phyloP scores from a whole-genome alignment of 1,140 invertebrate species.

The Caenorhabditis inopinata region DNA sequence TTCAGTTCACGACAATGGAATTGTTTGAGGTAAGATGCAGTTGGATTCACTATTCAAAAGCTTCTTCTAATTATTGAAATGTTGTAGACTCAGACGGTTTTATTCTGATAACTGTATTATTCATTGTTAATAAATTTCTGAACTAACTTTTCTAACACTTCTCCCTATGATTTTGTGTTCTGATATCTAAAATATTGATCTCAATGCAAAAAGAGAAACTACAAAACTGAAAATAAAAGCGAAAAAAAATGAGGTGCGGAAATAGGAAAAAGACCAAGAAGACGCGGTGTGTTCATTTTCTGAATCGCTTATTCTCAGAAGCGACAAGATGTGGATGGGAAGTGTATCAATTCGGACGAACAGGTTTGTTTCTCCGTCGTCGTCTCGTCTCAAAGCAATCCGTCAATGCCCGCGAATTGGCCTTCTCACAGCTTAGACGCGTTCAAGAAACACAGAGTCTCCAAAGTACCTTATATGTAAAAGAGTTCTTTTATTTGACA shows the following conservation, averaged over 20 bases:
- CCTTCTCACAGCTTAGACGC: neutral
- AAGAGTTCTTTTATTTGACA: neutral
- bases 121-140: no score
- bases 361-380: neutral
- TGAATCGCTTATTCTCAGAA: slow-evolving; percentile 31
- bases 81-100: no score
- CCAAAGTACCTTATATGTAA: neutral
- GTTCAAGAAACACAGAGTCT: neutral
- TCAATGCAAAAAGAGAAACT: neutral
- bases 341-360: slow-evolving; percentile 21
- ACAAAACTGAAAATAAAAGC: neutral
- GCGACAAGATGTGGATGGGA: slow-evolving; percentile 13
- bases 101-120: no score
- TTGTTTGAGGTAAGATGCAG: no score
- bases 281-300: slow-evolving; percentile 1
- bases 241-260: neutral
- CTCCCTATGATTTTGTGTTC: no score
- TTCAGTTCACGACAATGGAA: no score
- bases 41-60: no score
- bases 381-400: slow-evolving; percentile 4
- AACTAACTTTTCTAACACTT: no score
- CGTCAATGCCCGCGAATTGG: slow-evolving; percentile 8
- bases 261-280: slow-evolving; percentile 17
- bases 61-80: no score
- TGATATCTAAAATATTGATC: neutral